phyloP scores from a whole-genome alignment of 1,140 invertebrate species.

The Saccostrea glomerata region DNA sequence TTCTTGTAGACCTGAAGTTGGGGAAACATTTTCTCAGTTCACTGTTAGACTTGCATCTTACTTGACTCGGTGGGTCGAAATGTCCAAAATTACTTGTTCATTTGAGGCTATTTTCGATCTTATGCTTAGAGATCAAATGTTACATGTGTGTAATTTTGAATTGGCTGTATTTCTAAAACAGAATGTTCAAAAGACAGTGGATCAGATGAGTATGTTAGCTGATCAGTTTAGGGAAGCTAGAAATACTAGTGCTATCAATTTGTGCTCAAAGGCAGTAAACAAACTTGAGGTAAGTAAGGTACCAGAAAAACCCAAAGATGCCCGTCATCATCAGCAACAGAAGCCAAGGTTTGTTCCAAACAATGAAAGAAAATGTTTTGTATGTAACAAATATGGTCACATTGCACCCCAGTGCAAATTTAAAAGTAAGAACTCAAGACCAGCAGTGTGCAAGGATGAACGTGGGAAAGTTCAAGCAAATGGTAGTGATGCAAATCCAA shows the following conservation, averaged over 20 bases:
- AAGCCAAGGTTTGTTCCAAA: not conserved
- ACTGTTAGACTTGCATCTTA: slow-evolving; percentile 39
- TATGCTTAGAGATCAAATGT: slow-evolving; percentile 5
- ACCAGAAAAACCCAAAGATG: too few species aligned
- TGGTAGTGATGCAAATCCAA: too few species aligned
- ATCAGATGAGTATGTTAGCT: not conserved
- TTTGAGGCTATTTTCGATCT: not conserved
- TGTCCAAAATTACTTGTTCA: slow-evolving; percentile 26
- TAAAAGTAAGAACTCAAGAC: too few species aligned
- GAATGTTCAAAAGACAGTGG: not conserved
- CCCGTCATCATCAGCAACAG: not conserved
- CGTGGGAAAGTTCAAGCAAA: too few species aligned
- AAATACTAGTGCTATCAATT: not conserved
- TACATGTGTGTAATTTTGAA: slow-evolving; percentile 16
- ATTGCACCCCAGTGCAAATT: not conserved
- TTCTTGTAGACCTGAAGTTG: slow-evolving; percentile 46
- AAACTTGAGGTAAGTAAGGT: too few species aligned
- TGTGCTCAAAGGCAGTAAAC: too few species aligned
- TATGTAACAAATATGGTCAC: not conserved
- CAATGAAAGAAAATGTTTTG: not conserved
- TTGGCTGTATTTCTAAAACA: not conserved
- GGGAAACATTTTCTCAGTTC: slow-evolving; percentile 58
- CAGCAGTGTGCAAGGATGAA: too few species aligned
- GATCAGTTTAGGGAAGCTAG: not conserved
- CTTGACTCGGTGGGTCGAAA: slow-evolving; percentile 37